Conservation (phyloP, 2,113 vertebrate genomes). For the Pogonocichla stellata region DNA sequence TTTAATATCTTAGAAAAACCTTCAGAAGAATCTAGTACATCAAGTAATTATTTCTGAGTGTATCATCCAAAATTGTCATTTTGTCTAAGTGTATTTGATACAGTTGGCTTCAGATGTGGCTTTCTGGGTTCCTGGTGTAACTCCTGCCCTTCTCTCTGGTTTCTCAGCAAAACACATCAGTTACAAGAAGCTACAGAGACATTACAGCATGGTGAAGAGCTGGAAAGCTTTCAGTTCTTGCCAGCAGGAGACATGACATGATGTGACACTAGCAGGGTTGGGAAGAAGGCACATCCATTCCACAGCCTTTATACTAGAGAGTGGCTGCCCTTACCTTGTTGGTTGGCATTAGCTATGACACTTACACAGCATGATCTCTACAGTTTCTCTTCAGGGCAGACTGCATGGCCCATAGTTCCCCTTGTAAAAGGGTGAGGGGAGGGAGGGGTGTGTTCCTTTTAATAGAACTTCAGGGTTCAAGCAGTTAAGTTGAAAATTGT, state of each 20-base stretch:
- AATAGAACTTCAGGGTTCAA: background rate
- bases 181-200: background rate
- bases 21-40: background rate
- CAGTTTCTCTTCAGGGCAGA: background rate
- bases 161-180: background rate
- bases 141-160: background rate
- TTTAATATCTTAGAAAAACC: background rate
- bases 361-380: fast-evolving
- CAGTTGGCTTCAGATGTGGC: background rate
- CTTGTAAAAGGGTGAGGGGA: background rate
- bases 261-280: background rate
- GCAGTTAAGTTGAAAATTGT: background rate
- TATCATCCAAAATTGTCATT: background rate
- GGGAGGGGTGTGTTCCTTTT: background rate
- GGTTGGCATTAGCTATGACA: background rate
- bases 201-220: background rate
- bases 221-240: background rate
- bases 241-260: background rate
- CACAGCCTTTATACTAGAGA: background rate
- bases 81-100: background rate
- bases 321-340: background rate
- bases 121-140: background rate
- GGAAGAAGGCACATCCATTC: background rate
- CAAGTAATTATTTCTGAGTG: background rate
- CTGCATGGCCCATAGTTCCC: background rate